These are phyloP conservation scores for Lepidocolaptes lacrymiger DNA, from an alignment of 2,797 vertebrate genomes.

Conservation along the genomic window DNA sequence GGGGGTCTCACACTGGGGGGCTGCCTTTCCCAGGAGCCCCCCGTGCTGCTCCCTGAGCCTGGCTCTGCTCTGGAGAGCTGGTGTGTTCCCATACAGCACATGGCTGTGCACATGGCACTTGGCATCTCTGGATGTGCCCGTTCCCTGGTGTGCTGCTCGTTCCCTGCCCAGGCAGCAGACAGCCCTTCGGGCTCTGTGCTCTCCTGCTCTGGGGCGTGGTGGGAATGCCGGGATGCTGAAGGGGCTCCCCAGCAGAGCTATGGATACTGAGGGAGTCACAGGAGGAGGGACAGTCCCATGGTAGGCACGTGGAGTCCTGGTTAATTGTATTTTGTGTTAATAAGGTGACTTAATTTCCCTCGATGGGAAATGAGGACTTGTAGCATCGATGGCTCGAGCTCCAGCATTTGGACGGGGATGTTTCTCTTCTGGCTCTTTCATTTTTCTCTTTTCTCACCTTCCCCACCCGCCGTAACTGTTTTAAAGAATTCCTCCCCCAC, in stretches of 20 bases:
- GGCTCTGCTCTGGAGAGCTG: background rate
- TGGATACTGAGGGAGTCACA: background rate
- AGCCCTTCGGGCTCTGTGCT: accelerated
- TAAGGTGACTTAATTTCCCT: background rate
- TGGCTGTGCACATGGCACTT: accelerated
- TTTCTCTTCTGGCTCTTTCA: background rate
- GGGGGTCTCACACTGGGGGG: accelerated
- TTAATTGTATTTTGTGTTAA: background rate
- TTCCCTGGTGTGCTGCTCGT: accelerated
- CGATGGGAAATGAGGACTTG: background rate
- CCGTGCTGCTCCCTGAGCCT: background rate
- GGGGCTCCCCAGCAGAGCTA: background rate
- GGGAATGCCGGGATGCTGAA: background rate
- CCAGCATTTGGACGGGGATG: background rate
- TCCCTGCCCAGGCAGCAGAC: accelerated
- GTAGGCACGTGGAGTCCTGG: background rate
- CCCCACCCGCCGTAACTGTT: background rate
- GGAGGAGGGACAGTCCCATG: accelerated
- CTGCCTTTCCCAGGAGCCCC: background rate
- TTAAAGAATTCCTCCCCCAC: conserved; percentile 59
- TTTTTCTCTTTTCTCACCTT: background rate
- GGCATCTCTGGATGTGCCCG: accelerated
- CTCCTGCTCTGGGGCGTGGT: accelerated
- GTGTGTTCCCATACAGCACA: accelerated
- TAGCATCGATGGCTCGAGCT: accelerated